These are phyloP conservation scores for Masnerella sp. DNA, from an alignment of 2,888 invertebrate species.

Conservation along the genomic window DNA sequence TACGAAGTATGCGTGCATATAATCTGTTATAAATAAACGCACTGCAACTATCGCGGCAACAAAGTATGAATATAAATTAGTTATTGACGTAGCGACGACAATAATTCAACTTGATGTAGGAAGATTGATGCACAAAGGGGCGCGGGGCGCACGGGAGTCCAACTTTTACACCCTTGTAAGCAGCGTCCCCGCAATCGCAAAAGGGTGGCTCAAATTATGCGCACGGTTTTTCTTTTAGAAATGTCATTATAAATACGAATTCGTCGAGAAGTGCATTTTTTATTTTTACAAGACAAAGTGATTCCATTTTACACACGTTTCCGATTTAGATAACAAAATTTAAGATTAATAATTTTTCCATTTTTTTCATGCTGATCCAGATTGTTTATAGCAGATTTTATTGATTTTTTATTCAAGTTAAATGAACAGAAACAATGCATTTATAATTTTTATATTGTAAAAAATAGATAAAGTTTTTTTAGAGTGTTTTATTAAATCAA, in stretches of 20 bases:
- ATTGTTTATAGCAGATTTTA: too few relatives aligned
- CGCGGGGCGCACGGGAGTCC: conserved; percentile 16
- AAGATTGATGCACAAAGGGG: conserved; percentile 52
- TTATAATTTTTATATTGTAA: too few relatives aligned
- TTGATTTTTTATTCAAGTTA: too few relatives aligned
- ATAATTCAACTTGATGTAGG: conserved; percentile 49
- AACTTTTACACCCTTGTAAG: conserved; percentile 49
- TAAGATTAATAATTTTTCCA: too few relatives aligned
- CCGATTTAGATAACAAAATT: too few relatives aligned
- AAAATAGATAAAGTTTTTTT: too few relatives aligned
- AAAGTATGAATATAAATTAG: conserved; percentile 53
- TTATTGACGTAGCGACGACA: conserved; percentile 49
- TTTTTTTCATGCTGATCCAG: too few relatives aligned
- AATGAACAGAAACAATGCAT: too few relatives aligned
- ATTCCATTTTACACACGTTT: too few relatives aligned
- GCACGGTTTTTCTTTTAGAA: conserved; percentile 30
- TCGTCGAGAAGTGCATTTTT: conserved; percentile 10
- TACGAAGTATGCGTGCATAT: conserved; percentile 22
- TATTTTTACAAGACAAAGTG: too few relatives aligned
- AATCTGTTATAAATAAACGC: conserved; percentile 46
- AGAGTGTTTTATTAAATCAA: too few relatives aligned
- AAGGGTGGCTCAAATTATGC: conserved; percentile 36
- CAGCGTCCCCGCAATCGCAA: conserved; percentile 39
- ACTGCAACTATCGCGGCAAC: conserved; percentile 41
- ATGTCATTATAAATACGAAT: conserved; percentile 32